A percentile compares a stretch with the other conserved stretches of the same genome.
Evolutionary conservation across 1,140 invertebrate species (phyloP).

Genomic region (Antheraea mylitta): DNA sequence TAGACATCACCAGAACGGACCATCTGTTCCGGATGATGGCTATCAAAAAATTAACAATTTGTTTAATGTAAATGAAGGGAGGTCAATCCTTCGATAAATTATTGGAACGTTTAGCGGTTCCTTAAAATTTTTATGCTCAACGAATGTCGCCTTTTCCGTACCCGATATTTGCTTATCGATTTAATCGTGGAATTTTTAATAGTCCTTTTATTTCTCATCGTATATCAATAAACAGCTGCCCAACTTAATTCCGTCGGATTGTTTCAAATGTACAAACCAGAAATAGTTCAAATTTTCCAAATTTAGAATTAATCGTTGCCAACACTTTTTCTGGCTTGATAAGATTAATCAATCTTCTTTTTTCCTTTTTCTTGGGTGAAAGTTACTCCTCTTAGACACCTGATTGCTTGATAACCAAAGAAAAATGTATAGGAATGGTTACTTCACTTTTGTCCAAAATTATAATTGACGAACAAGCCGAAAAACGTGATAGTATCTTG

Average conservation of each 20-base stretch:
- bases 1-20: conserved; percentile 26
- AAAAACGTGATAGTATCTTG: no score
- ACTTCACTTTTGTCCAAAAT: no score
- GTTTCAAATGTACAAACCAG: neutral
- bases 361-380: neutral
- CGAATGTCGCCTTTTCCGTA: conserved; percentile 72
- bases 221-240: conserved; percentile 47
- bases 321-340: neutral
- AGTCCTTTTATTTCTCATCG: conserved; percentile 45
- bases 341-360: neutral
- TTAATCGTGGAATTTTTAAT: conserved; percentile 61
- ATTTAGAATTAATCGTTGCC: neutral
- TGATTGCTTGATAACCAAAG: no score
- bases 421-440: no score
- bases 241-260: neutral
- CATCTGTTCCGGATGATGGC: conserved; percentile 76
- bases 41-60: conserved; percentile 79
- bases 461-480: no score
- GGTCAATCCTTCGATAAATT: conserved; percentile 71
- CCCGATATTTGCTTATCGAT: conserved; percentile 61
- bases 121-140: conserved; percentile 59
- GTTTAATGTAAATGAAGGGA: conserved; percentile 77
- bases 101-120: conserved; percentile 63
- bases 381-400: no score
- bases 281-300: neutral